Base-by-base conservation (phyloP, 53 echinoderm and acorn worm species). In the Stichopus horrens region DNA sequence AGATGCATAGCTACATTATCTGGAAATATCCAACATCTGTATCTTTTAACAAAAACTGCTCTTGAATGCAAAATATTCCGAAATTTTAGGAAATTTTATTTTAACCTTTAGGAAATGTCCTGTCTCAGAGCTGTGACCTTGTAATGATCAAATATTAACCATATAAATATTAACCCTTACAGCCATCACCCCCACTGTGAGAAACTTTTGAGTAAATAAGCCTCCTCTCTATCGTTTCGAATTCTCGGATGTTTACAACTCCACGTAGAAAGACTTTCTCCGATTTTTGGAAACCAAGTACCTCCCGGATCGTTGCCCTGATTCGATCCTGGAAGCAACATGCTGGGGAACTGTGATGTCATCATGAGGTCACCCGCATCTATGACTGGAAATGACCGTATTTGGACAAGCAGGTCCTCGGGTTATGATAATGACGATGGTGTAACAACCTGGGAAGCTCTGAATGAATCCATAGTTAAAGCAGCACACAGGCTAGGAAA, bases 351-450 rank as follows among this genome's bases (percentile, higher is more conserved):
- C 79, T 80, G 56, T 80, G 80, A 80, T 80, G 80, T 80, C 53
- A 80, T 57, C 57, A 22, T 80, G 80, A 80, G n/a, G 80, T 80
- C 80, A 80, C 80, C n/a, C 7, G 13, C 54, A 71, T 37, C 4
- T 23, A 23, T 55, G 21, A 55, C 55, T 55, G 20, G 6, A 16
- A 8, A 55, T 55, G 6, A 20, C 80, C 80, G 56, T 80, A 80
- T 80, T 80, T 80, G 80, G 80, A 6, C 52, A 57, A 57, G 18
- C 5, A 80, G 14, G 18, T n/a, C 71, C 57, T 18, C 21, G 23
- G 55, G 57, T 80, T 55, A 80, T 80, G 80, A 55, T 80, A 80
- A 80, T 80, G 80, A n/a, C 2, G 37, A 71, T 71, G 71, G 71
- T 71, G 7, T 6, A 18, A 71, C 14, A 16, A 71, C 19, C 18